These are phyloP conservation scores for Xenopus borealis DNA, from an alignment of 2,113 vertebrate genomes.

Conservation along the genomic window DNA sequence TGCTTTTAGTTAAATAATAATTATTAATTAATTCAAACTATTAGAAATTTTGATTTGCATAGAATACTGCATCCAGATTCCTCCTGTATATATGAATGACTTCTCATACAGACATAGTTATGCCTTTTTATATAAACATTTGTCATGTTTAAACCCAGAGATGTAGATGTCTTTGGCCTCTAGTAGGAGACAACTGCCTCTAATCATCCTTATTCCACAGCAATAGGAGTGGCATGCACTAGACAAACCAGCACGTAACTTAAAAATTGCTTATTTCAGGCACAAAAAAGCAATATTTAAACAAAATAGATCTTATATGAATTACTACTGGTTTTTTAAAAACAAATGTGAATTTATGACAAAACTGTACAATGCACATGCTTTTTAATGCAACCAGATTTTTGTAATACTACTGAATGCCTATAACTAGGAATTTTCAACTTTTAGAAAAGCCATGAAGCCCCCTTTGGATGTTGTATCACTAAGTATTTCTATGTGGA, in stretches of 20 bases:
- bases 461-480: conserved; percentile 46
- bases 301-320: neutral
- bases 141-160: conserved; percentile 5
- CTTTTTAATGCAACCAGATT: too few species aligned
- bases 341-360: too few species aligned
- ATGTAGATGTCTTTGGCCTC: neutral
- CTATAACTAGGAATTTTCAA: conserved; percentile 40
- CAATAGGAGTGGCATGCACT: too few species aligned
- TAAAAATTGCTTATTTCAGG: conserved; percentile 16
- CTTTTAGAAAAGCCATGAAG: conserved; percentile 55
- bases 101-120: neutral
- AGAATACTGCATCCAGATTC: neutral
- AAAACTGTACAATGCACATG: too few species aligned
- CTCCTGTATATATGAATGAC: conserved; percentile 6
- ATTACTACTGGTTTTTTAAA: neutral
- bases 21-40: neutral
- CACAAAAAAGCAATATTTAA: neutral
- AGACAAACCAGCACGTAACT: neutral
- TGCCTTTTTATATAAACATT: conserved; percentile 24
- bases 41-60: neutral
- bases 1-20: neutral
- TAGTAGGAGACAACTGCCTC: too few species aligned
- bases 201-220: too few species aligned
- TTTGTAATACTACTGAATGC: conserved; percentile 47
- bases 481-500: conserved; percentile 32